These are phyloP conservation scores for Narcine bancroftii DNA, from an alignment of 2,113 vertebrate species.

Conservation along the genomic window DNA sequence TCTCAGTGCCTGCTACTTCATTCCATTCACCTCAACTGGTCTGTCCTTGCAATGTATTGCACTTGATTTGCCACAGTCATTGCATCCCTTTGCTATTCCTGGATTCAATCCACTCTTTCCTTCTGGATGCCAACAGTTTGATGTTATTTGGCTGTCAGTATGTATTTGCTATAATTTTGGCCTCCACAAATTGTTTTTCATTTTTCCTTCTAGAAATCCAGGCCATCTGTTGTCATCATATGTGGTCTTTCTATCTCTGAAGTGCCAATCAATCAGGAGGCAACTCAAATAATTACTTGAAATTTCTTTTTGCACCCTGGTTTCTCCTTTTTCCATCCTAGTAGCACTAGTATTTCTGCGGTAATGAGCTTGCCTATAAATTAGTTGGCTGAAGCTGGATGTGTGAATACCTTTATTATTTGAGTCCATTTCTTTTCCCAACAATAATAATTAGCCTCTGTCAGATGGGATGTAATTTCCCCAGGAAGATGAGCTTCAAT, in stretches of 20 bases:
- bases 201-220: not conserved
- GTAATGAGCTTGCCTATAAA: not conserved
- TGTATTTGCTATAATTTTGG: not conserved
- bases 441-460: not conserved
- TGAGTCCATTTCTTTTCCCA: not conserved
- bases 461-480: not conserved
- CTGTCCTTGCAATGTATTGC: not conserved
- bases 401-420: not conserved
- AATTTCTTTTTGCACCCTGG: not conserved
- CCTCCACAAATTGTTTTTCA: not conserved
- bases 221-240: not conserved
- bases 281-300: not conserved
- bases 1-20: not conserved
- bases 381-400: not conserved
- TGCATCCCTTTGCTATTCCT: not conserved
- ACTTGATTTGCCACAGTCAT: not conserved
- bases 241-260: not conserved
- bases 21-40: not conserved
- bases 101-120: not conserved
- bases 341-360: too few relatives aligned
- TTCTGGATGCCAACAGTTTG: too few relatives aligned
- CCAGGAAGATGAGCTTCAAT: not conserved
- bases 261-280: not conserved
- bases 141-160: too few relatives aligned
- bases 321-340: too few relatives aligned